These are phyloP conservation scores for Cyanoderma ruficeps DNA, from an alignment of 2,113 vertebrate species.

Conservation along the genomic window DNA sequence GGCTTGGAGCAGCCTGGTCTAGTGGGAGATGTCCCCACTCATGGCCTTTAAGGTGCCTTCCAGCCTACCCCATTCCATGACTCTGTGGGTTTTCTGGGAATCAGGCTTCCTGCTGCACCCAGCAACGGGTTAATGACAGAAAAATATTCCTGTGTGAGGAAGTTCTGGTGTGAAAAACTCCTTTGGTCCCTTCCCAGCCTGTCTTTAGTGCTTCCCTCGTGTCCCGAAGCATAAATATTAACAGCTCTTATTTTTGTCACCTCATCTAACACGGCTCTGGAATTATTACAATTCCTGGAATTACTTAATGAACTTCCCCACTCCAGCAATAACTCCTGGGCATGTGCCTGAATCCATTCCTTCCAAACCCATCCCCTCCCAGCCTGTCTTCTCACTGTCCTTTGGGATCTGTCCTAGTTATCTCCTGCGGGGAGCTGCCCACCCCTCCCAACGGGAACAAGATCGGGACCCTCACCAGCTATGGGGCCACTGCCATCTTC, in stretches of 20 bases:
- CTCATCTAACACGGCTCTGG: accelerated
- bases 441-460: constrained; percentile 93
- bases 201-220: background rate
- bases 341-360: accelerated
- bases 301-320: background rate
- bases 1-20: background rate
- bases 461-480: constrained; percentile 90
- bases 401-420: constrained; percentile 77
- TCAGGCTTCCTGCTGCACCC: background rate
- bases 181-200: background rate
- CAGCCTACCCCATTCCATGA: background rate
- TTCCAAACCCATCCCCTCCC: too few species aligned
- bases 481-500: constrained; percentile 94
- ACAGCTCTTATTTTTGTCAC: background rate
- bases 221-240: background rate
- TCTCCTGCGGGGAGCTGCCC: constrained; percentile 93
- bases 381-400: background rate
- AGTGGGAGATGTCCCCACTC: background rate
- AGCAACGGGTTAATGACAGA: background rate
- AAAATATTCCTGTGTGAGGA: background rate
- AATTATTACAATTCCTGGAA: background rate
- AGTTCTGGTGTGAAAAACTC: background rate
- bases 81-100: background rate
- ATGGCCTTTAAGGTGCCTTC: background rate
- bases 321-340: accelerated